Conservation (phyloP, 2,113 vertebrate species). For the Gnathonemus longibarbis region DNA sequence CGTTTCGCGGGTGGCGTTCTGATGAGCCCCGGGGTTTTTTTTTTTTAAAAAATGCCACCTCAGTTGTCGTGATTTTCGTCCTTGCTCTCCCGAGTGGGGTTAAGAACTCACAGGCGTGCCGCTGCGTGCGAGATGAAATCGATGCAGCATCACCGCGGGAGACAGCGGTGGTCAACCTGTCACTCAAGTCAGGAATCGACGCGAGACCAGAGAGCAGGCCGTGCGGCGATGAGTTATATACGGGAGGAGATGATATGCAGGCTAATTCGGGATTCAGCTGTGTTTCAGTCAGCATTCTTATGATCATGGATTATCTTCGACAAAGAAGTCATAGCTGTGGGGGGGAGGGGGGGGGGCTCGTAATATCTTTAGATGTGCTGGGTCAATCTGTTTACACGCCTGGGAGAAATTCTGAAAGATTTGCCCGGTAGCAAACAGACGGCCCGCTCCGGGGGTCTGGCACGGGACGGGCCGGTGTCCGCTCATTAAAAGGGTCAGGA, state of each 20-base stretch:
- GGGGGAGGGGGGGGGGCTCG: neutral
- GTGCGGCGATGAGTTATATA: constrained; percentile 22
- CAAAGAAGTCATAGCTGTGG: neutral
- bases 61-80: neutral
- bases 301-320: neutral
- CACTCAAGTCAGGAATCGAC: constrained; percentile 30
- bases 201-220: constrained; percentile 27
- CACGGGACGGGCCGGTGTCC: neutral
- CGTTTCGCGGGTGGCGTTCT: neutral
- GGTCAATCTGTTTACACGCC: neutral
- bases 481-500: neutral
- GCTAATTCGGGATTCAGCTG: constrained; percentile 20
- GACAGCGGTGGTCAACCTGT: constrained; percentile 23
- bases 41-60: no score
- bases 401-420: neutral
- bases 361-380: neutral
- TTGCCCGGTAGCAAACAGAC: neutral
- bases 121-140: neutral
- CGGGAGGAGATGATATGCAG: constrained; percentile 19
- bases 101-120: neutral
- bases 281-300: constrained; percentile 19
- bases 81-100: neutral
- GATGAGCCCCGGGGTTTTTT: neutral
- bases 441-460: neutral
- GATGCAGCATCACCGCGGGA: neutral